phyloP scores from a whole-genome alignment of 2,113 vertebrate species.

The Indicator maculatus region DNA sequence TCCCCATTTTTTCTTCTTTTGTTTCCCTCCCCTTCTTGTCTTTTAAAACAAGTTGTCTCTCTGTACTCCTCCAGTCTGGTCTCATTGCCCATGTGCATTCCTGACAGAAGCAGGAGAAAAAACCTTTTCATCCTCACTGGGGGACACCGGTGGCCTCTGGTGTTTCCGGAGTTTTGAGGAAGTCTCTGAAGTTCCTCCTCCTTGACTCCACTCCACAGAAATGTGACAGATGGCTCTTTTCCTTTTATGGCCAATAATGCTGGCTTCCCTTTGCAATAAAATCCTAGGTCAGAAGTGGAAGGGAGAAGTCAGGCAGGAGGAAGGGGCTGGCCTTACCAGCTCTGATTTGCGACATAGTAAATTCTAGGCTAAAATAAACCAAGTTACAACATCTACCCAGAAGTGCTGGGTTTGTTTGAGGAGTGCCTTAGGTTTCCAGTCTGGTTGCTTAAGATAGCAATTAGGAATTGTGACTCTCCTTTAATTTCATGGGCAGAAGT shows the following conservation, averaged over 20 bases:
- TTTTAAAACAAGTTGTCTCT: background rate
- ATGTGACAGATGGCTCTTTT: conserved; percentile 64
- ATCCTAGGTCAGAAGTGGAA: conserved; percentile 51
- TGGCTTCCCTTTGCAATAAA: conserved; percentile 36
- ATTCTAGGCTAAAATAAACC: conserved; percentile 14
- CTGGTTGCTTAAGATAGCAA: conserved; percentile 17
- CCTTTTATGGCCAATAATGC: conserved; percentile 77
- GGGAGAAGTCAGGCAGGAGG: background rate
- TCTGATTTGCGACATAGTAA: background rate
- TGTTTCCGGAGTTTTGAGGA: conserved; percentile 32
- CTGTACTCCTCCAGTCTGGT: background rate
- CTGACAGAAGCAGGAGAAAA: background rate
- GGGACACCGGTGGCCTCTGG: background rate
- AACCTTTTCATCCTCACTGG: background rate
- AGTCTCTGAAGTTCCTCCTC: conserved; percentile 36
- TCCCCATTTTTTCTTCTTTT: background rate
- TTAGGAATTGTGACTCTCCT: background rate
- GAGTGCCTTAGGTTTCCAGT: background rate
- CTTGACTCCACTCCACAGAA: conserved; percentile 49
- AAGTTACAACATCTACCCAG: background rate
- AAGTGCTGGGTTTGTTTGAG: conserved; percentile 13
- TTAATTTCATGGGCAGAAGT: background rate
- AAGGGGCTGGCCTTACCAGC: background rate
- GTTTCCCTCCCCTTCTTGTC: background rate
- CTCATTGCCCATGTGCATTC: background rate